These are phyloP conservation scores for Zaprionus nigranus DNA, from an alignment of 1,140 invertebrate genomes.

Conservation along the genomic window DNA sequence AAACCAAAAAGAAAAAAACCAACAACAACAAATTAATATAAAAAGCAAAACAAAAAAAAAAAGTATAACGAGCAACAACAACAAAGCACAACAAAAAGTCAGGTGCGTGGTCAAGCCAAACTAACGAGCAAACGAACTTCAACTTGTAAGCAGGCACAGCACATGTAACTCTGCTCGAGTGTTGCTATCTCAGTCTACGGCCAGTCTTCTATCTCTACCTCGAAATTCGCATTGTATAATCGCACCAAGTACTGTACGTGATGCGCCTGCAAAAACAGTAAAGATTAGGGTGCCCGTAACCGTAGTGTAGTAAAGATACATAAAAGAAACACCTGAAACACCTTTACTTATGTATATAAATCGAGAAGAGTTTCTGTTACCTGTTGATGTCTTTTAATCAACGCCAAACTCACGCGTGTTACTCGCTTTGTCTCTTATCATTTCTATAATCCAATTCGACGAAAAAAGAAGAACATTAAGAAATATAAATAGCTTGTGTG, in stretches of 20 bases:
- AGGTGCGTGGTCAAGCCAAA: constrained; percentile 48
- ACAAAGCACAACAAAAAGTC: constrained; percentile 12
- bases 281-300: constrained; percentile 31
- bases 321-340: not conserved
- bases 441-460: not conserved
- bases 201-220: constrained; percentile 1
- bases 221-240: constrained; percentile 70
- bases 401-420: not conserved
- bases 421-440: not conserved
- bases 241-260: constrained; percentile 64
- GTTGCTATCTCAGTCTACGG: not conserved
- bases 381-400: not conserved
- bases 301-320: constrained; percentile 3
- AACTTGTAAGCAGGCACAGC: constrained; percentile 21
- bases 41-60: constrained; percentile 23
- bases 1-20: constrained; percentile 36
- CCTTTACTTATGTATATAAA: not conserved
- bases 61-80: constrained; percentile 34
- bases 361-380: not conserved
- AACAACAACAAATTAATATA: constrained; percentile 32
- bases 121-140: constrained; percentile 31
- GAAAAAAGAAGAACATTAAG: not conserved
- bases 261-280: constrained; percentile 47
- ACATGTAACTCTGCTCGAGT: constrained; percentile 15
- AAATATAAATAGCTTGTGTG: not conserved